Evolutionary conservation across 2,888 invertebrate genomes (phyloP).

Genomic region (Calephelis perditalis): DNA sequence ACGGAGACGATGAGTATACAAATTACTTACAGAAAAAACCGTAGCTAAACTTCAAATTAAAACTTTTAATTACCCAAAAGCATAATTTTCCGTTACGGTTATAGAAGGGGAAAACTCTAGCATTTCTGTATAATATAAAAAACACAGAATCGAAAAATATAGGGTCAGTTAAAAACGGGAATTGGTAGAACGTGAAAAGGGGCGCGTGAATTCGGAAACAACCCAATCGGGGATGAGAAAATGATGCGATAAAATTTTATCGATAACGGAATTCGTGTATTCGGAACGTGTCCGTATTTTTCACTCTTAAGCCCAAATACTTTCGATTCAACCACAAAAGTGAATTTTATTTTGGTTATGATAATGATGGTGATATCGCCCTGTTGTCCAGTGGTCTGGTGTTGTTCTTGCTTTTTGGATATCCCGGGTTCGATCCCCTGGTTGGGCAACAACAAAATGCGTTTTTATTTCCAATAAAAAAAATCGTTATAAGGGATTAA

Average conservation of each 20-base stretch:
- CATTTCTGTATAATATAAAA: slow-evolving; percentile 17
- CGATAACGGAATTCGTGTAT: slow-evolving; percentile 30
- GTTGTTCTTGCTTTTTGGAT: too few species aligned
- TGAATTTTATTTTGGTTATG: not conserved
- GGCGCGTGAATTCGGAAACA: slow-evolving; percentile 32
- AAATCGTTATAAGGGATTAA: too few species aligned
- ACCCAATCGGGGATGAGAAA: slow-evolving; percentile 35
- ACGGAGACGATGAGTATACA: too few species aligned
- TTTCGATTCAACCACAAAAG: not conserved
- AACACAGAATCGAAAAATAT: slow-evolving; percentile 17
- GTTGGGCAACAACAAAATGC: too few species aligned
- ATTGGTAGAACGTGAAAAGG: slow-evolving; percentile 30
- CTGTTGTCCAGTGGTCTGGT: too few species aligned
- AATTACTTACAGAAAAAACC: not conserved
- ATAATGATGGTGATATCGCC: too few species aligned
- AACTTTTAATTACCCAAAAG: not conserved
- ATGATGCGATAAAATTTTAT: slow-evolving; percentile 39
- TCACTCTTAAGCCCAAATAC: slow-evolving; percentile 12
- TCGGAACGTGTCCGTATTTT: slow-evolving; percentile 22
- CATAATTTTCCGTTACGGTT: not conserved
- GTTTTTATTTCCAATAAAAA: too few species aligned
- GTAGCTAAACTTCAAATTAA: slow-evolving; percentile 4
- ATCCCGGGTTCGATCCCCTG: too few species aligned
- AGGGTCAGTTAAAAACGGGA: slow-evolving; percentile 22
- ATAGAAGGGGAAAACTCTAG: slow-evolving; percentile 12